Evolutionary conservation across 2,888 invertebrate species (phyloP).

Genomic region (Dilophus febrilis): DNA sequence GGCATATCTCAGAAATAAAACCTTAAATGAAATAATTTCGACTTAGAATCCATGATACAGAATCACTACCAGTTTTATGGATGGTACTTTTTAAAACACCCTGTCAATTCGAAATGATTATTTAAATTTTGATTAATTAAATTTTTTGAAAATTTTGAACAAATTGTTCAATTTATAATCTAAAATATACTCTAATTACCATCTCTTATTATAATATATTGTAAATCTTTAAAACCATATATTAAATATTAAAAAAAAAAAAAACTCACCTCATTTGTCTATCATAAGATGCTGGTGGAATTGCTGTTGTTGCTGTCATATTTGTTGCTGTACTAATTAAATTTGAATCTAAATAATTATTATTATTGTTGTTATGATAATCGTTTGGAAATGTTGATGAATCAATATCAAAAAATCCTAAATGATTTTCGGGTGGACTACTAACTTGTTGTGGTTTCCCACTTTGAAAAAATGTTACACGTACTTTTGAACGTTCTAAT

Average conservation of each 20-base stretch:
- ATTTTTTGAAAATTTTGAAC: too few species aligned
- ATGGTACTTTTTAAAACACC: too few species aligned
- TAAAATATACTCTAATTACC: too few species aligned
- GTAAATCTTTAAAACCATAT: too few species aligned
- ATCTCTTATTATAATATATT: too few species aligned
- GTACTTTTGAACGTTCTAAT: constrained; percentile 61
- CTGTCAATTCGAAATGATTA: too few species aligned
- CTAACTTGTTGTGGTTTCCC: constrained; percentile 54
- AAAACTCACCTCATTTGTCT: constrained; percentile 27
- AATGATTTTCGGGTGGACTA: constrained; percentile 33
- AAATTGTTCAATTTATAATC: too few species aligned
- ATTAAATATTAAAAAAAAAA: neutral
- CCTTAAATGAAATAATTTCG: too few species aligned
- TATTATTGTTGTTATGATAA: constrained; percentile 1
- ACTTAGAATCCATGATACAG: too few species aligned
- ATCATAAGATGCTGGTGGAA: constrained; percentile 22
- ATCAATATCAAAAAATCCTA: constrained; percentile 10
- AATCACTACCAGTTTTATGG: too few species aligned
- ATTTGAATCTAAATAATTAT: neutral
- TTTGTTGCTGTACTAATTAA: constrained; percentile 17
- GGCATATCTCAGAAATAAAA: too few species aligned
- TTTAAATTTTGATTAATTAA: too few species aligned
- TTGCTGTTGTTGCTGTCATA: constrained; percentile 22
- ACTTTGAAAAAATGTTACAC: constrained; percentile 71
- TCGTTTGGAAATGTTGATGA: constrained; percentile 4